Evolutionary conservation across 2,797 vertebrate species (phyloP).

Genomic region (Acipenser transmontanus): DNA sequence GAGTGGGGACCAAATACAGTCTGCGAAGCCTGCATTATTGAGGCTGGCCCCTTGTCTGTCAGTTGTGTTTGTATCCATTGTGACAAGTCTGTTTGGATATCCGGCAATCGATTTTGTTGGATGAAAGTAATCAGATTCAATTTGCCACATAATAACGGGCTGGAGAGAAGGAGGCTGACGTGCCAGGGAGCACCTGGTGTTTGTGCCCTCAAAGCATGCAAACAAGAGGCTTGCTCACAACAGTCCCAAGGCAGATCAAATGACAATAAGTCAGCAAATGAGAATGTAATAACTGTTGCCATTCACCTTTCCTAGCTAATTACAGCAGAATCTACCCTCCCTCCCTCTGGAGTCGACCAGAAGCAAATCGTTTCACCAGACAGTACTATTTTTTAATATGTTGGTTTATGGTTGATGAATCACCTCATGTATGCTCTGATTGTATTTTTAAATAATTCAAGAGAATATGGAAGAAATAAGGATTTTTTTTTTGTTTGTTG

Average conservation of each 20-base stretch:
- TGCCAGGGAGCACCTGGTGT: slow-evolving; percentile 54
- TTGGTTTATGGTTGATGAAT: slow-evolving; percentile 30
- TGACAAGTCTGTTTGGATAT: slow-evolving; percentile 46
- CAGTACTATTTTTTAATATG: slow-evolving; percentile 35
- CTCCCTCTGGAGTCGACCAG: no score
- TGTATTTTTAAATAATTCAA: neutral
- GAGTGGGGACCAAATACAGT: slow-evolving; percentile 1
- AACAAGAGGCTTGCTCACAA: slow-evolving; percentile 24
- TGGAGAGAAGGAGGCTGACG: slow-evolving; percentile 28
- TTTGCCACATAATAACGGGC: slow-evolving; percentile 25
- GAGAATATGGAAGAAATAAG: neutral
- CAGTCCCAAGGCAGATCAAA: slow-evolving; percentile 34
- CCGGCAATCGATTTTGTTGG: slow-evolving; percentile 39
- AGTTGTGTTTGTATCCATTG: slow-evolving; percentile 37
- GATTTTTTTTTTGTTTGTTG: no score
- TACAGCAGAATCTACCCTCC: neutral
- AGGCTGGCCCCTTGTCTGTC: slow-evolving; percentile 27
- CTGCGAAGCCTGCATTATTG: slow-evolving; percentile 45
- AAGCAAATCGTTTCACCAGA: slow-evolving; percentile 27
- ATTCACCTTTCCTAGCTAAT: neutral
- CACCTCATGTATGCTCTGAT: no score
- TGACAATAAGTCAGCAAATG: slow-evolving; percentile 52
- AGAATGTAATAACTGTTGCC: slow-evolving; percentile 42
- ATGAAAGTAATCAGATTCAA: slow-evolving; percentile 54
- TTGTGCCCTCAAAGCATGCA: slow-evolving; percentile 27